phyloP scores from a whole-genome alignment of 2,888 invertebrate genomes.

The Scaptomyza reducta region DNA sequence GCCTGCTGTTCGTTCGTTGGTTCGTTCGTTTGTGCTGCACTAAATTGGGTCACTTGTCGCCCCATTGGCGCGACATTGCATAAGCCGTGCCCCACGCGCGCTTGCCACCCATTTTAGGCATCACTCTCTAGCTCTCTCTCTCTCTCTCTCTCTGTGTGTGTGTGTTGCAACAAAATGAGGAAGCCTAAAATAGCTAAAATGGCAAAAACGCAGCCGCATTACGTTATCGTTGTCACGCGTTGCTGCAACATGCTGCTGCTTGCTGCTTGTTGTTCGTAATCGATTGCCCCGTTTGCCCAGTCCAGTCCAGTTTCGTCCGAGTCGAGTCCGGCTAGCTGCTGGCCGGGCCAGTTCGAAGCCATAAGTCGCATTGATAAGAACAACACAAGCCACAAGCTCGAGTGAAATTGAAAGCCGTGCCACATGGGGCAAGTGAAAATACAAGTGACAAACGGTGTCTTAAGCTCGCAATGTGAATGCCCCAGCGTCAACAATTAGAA shows the following conservation, averaged over 20 bases:
- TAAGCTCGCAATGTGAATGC: constrained; percentile 22
- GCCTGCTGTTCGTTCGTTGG: constrained; percentile 16
- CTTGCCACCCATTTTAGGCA: constrained; percentile 46
- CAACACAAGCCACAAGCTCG: constrained; percentile 13
- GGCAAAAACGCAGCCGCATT: constrained; percentile 52
- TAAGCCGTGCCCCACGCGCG: constrained; percentile 32
- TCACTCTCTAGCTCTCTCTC: constrained; percentile 7
- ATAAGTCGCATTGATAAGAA: constrained; percentile 73
- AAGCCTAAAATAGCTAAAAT: constrained; percentile 78
- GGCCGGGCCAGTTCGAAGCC: constrained; percentile 69
- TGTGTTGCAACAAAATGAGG: constrained; percentile 72
- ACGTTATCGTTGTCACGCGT: constrained; percentile 47
- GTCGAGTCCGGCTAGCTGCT: constrained; percentile 33
- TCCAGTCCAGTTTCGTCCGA: constrained; percentile 4
- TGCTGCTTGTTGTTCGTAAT: constrained; percentile 30
- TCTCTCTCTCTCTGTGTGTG: constrained; percentile 2
- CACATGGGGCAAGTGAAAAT: constrained; percentile 31
- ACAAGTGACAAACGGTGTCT: constrained; percentile 31
- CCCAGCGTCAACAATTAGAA: constrained; percentile 18
- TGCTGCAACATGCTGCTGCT: constrained; percentile 12
- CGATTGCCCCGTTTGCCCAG: constrained; percentile 43
- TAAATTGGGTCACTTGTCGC: constrained; percentile 61
- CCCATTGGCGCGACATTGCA: constrained; percentile 47
- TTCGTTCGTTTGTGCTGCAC: constrained; percentile 17
- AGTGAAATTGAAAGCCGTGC: constrained; percentile 20